Evolutionary conservation across 2,888 invertebrate species (phyloP).

Genomic region (Caenorhabditis sp.): DNA sequence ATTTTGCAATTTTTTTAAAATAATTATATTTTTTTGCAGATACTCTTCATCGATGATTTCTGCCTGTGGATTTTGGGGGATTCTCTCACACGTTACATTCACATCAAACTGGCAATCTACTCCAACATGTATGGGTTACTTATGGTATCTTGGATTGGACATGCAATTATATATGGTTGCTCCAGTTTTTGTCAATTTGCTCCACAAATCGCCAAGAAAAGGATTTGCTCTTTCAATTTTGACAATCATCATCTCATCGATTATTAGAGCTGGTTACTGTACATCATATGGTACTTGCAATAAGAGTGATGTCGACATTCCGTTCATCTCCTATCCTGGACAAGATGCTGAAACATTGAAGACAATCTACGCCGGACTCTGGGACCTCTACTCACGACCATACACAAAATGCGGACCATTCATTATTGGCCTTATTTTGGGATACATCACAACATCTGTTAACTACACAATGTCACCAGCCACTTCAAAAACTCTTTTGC

Average conservation of each 20-base stretch:
- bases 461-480: conserved; percentile 22
- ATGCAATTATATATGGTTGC: conserved; percentile 66
- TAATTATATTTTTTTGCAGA: conserved; percentile 16
- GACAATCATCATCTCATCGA: conserved; percentile 43
- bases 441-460: conserved; percentile 46
- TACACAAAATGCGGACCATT: conserved; percentile 69
- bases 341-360: conserved; percentile 44
- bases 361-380: conserved; percentile 62
- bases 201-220: conserved; percentile 42
- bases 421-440: conserved; percentile 63
- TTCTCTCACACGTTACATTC: conserved; percentile 62
- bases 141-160: conserved; percentile 69
- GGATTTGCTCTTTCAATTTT: conserved; percentile 29
- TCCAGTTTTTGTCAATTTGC: conserved; percentile 61
- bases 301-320: conserved; percentile 69
- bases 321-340: conserved; percentile 67
- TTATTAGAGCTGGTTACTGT: conserved; percentile 61
- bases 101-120: conserved; percentile 63
- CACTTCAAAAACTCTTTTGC: conserved; percentile 33
- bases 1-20: conserved; percentile 8
- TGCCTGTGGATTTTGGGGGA: conserved; percentile 56
- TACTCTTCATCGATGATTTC: conserved; percentile 64
- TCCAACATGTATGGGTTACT: conserved; percentile 68
- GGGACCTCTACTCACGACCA: conserved; percentile 68
- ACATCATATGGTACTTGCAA: conserved; percentile 64